A percentile compares a stretch with the other conserved stretches of the same genome.
phyloP scores from a whole-genome alignment of 2,797 vertebrate genomes.

The Lagothrix lagotricha region DNA sequence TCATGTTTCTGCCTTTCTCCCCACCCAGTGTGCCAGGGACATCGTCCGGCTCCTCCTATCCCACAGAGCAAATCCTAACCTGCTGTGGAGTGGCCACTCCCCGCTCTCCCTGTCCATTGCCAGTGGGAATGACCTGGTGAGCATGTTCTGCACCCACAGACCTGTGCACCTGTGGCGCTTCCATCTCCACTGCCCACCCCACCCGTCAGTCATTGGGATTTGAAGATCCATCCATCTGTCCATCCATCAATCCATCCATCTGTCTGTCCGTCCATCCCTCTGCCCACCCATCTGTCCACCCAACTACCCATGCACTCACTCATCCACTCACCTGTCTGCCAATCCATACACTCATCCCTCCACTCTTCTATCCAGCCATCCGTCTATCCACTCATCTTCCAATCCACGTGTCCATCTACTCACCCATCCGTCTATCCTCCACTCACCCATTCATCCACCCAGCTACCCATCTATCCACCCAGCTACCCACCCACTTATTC shows the following conservation, averaged over 20 bases:
- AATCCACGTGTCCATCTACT: not conserved
- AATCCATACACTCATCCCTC: no score
- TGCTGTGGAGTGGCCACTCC: constrained; percentile 93
- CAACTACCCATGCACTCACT: no score
- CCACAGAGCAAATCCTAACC: constrained; percentile 86
- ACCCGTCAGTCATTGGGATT: not conserved
- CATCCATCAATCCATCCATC: not conserved
- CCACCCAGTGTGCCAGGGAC: constrained; percentile 85
- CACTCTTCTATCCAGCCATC: not conserved
- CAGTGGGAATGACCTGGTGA: constrained; percentile 91
- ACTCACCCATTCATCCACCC: not conserved
- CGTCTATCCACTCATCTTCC: not conserved
- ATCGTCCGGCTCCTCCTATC: constrained; percentile 88
- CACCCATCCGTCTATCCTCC: not conserved
- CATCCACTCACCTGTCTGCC: no score
- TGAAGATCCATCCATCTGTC: fast-evolving
- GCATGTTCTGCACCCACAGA: not conserved
- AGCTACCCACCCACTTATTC: not conserved
- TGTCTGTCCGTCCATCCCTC: no score
- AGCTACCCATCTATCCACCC: not conserved
- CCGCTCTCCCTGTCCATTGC: constrained; percentile 92
- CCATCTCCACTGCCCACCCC: not conserved
- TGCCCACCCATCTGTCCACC: not conserved
- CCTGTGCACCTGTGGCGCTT: fast-evolving
- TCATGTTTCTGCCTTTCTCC: not conserved